These are phyloP conservation scores for Solenopsis fugax DNA, from an alignment of 1,140 invertebrate genomes.

Conservation along the genomic window DNA sequence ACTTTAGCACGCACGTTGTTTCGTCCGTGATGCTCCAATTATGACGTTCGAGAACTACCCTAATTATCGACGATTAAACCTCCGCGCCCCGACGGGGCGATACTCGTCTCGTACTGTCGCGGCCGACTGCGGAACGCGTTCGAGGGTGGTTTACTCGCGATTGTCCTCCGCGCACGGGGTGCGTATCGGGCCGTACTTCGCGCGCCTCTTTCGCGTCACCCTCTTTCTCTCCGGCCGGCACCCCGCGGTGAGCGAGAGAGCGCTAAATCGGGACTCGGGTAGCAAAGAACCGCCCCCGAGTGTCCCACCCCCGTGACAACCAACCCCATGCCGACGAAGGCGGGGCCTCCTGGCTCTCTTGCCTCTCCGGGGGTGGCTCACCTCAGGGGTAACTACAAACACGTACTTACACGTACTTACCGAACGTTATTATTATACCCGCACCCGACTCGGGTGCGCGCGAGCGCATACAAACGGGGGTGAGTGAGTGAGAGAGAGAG, in stretches of 20 bases:
- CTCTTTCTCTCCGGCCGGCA: conserved; percentile 14
- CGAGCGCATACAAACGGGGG: background rate
- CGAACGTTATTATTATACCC: conserved; percentile 84
- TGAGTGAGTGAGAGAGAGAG: background rate
- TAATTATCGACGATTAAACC: conserved; percentile 16
- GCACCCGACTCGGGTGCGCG: conserved; percentile 66
- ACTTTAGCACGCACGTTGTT: background rate
- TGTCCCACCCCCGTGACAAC: conserved; percentile 77
- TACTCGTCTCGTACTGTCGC: conserved; percentile 31
- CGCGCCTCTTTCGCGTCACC: conserved; percentile 44
- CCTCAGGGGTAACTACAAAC: conserved; percentile 86
- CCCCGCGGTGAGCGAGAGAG: conserved; percentile 49
- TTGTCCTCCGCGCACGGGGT: conserved; percentile 69
- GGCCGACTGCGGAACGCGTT: conserved; percentile 38
- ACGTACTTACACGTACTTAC: conserved; percentile 87
- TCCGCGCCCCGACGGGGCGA: background rate
- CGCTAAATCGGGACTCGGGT: conserved; percentile 57
- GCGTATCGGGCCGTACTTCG: conserved; percentile 56
- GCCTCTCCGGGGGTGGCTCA: conserved; percentile 80
- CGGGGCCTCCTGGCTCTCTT: conserved; percentile 76
- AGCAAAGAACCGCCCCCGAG: conserved; percentile 80
- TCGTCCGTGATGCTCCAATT: background rate
- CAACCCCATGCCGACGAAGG: conserved; percentile 81
- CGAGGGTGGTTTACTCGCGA: conserved; percentile 74
- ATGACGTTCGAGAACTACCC: background rate